Evolutionary conservation across 2,113 vertebrate species (phyloP).

Genomic region (Solea senegalensis): DNA sequence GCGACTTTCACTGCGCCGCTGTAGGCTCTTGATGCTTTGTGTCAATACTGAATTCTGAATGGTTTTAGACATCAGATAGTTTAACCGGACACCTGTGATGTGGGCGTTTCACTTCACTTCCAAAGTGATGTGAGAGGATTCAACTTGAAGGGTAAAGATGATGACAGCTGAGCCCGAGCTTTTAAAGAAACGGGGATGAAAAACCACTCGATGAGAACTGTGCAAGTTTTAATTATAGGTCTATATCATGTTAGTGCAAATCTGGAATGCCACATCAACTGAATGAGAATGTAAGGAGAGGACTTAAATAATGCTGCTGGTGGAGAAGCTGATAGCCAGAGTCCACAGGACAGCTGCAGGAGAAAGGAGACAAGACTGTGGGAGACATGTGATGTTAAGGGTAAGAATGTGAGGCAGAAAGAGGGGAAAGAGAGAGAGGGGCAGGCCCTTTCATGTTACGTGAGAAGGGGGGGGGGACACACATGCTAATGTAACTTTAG

Average conservation of each 20-base stretch:
- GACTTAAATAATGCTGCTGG: neutral
- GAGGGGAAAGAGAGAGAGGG: neutral
- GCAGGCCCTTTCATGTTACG: no score
- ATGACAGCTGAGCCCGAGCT: neutral
- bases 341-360: slow-evolving; percentile 1
- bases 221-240: neutral
- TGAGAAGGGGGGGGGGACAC: no score
- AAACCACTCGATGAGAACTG: neutral
- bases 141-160: neutral
- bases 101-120: slow-evolving; percentile 1
- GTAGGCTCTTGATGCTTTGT: neutral
- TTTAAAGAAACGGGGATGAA: neutral
- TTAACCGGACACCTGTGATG: neutral
- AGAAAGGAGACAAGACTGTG: neutral
- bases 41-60: neutral
- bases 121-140: neutral
- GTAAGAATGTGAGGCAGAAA: neutral
- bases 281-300: neutral
- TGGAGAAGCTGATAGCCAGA: neutral
- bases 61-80: slow-evolving; percentile 3
- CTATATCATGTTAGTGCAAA: neutral
- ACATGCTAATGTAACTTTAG: neutral
- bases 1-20: no score
- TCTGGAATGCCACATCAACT: neutral
- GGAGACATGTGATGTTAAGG: neutral